phyloP scores from a whole-genome alignment of 1,140 invertebrate species.

The Melitaea cinxia region DNA sequence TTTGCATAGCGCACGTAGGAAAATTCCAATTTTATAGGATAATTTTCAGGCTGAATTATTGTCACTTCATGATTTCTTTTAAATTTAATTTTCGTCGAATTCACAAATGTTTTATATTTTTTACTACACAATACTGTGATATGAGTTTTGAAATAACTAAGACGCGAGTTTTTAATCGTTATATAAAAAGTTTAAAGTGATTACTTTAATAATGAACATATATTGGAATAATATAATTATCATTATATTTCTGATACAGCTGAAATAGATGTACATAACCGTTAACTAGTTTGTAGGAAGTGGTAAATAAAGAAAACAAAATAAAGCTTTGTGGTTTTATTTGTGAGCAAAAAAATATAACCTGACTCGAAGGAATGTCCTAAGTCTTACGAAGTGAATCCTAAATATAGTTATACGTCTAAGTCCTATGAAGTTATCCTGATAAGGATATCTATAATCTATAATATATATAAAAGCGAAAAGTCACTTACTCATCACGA shows the following conservation, averaged over 20 bases:
- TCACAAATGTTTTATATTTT: slow-evolving; percentile 14
- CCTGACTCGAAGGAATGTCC: too few relatives aligned
- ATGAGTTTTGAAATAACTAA: slow-evolving; percentile 26
- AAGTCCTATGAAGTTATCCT: too few relatives aligned
- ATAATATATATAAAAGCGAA: too few relatives aligned
- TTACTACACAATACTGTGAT: slow-evolving; percentile 36
- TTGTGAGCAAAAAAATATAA: slow-evolving; percentile 13
- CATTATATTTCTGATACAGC: slow-evolving; percentile 14
- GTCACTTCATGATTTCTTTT: background rate
- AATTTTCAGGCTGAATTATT: slow-evolving; percentile 21
- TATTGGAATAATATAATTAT: slow-evolving; percentile 7
- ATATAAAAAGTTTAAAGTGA: slow-evolving; percentile 9
- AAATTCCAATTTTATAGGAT: slow-evolving; percentile 33
- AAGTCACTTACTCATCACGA: too few relatives aligned
- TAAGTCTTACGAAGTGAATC: too few relatives aligned
- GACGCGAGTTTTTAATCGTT: background rate
- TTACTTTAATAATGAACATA: background rate
- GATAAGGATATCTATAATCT: too few relatives aligned
- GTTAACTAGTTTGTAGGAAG: slow-evolving; percentile 76
- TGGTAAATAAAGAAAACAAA: slow-evolving; percentile 55
- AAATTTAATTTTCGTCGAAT: slow-evolving; percentile 1
- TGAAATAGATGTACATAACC: slow-evolving; percentile 65
- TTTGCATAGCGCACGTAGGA: slow-evolving; percentile 26
- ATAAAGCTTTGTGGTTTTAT: slow-evolving; percentile 39
- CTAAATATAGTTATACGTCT: too few relatives aligned